Evolutionary conservation across 1,140 invertebrate species (phyloP).

Genomic region (Oppia nitens): DNA sequence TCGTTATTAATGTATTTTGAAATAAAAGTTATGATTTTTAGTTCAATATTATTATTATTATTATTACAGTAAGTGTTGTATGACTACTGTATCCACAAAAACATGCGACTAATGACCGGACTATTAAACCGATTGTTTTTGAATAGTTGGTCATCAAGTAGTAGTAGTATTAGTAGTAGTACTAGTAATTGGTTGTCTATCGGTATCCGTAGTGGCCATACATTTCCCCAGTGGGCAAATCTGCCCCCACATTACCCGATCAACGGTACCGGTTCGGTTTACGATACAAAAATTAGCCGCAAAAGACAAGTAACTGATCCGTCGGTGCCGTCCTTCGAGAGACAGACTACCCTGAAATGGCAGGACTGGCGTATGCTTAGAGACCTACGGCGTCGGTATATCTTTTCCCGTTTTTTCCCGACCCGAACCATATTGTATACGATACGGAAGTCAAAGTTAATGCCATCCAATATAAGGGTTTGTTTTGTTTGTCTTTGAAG

Average conservation of each 20-base stretch:
- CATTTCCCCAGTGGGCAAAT: conserved; percentile 4
- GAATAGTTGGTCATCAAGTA: too few relatives aligned
- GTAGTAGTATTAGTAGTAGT: too few relatives aligned
- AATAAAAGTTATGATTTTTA: too few relatives aligned
- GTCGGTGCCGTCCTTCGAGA: conserved; percentile 8
- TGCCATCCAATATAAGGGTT: conserved; percentile 51
- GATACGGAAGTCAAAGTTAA: conserved; percentile 56
- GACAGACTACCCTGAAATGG: conserved; percentile 11
- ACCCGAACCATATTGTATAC: conserved; percentile 53
- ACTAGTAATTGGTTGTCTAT: too few relatives aligned
- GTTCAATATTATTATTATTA: too few relatives aligned
- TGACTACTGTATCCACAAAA: too few relatives aligned
- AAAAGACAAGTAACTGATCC: conserved; percentile 6
- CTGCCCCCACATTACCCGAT: neutral
- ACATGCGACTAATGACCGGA: too few relatives aligned
- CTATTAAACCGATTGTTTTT: too few relatives aligned
- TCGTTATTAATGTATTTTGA: too few relatives aligned
- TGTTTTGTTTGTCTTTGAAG: neutral
- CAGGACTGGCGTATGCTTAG: conserved; percentile 55
- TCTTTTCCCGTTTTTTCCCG: conserved; percentile 47
- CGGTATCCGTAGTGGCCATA: conserved; percentile 1
- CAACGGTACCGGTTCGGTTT: conserved; percentile 10
- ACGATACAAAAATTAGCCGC: conserved; percentile 10
- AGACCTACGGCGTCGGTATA: conserved; percentile 57
- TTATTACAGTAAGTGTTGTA: too few relatives aligned